Percentiles rank a stretch among this genome's conserved stretches.
These are phyloP conservation scores for Porites australiensis DNA, from an alignment of 64 coral and sea anemone genomes.

Conservation along the genomic window DNA sequence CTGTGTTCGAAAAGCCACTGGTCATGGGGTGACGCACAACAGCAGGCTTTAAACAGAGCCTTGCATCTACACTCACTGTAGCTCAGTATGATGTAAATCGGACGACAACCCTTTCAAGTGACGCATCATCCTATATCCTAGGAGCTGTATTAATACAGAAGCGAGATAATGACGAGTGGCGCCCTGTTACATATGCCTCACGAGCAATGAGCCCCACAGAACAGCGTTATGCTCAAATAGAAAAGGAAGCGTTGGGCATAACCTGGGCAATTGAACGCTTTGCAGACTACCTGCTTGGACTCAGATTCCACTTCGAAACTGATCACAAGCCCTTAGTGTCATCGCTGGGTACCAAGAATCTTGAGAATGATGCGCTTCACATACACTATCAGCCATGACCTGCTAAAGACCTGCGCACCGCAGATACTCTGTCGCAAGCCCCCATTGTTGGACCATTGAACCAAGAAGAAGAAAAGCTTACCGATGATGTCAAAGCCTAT, in stretches of 20 bases:
- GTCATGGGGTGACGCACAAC: neutral
- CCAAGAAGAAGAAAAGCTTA: constrained; percentile 8
- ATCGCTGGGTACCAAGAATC: constrained; percentile 7
- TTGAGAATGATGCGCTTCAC: constrained; percentile 5
- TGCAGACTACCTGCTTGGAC: constrained; percentile 22
- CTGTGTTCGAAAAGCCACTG: neutral
- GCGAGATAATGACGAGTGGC: neutral
- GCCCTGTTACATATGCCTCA: too few relatives aligned
- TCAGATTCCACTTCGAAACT: constrained; percentile 1
- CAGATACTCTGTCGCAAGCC: constrained; percentile 43
- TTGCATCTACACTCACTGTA: neutral
- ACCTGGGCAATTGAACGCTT: too few relatives aligned
- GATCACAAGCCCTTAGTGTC: constrained; percentile 34
- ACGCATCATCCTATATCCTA: neutral
- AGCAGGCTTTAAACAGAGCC: neutral
- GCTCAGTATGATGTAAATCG: neutral
- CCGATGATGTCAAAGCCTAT: constrained; percentile 8
- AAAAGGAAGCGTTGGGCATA: too few relatives aligned
- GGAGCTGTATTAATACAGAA: neutral
- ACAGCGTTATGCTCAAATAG: too few relatives aligned
- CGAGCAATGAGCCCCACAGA: too few relatives aligned
- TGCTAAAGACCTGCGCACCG: constrained; percentile 23
- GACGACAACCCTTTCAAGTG: neutral
- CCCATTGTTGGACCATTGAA: constrained; percentile 1
- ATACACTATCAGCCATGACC: constrained; percentile 54